Evolutionary conservation across 2,797 vertebrate species (phyloP).

Genomic region (Myripristis murdjan): DNA sequence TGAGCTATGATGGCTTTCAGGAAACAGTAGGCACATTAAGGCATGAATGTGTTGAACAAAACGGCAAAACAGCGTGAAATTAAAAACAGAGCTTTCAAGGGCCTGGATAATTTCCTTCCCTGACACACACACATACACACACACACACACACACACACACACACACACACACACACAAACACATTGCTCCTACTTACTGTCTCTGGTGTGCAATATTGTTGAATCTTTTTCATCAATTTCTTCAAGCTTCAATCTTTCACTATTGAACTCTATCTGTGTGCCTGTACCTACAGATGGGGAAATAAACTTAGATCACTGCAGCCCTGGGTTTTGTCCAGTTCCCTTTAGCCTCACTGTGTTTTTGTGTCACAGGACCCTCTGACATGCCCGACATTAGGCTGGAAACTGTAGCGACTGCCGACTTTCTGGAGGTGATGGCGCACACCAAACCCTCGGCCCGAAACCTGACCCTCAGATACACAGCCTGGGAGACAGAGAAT

Average conservation of each 20-base stretch:
- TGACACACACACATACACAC: not conserved
- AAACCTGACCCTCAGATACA: constrained; percentile 89
- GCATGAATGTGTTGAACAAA: too few species aligned
- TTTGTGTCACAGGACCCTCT: constrained; percentile 75
- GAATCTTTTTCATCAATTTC: too few species aligned
- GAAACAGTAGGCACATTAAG: too few species aligned
- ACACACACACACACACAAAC: not conserved
- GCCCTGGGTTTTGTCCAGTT: not conserved
- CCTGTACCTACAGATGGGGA: too few species aligned
- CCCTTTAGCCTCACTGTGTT: not conserved
- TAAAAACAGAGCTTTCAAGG: too few species aligned
- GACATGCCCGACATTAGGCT: constrained; percentile 82
- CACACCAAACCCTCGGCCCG: constrained; percentile 94
- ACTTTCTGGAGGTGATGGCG: constrained; percentile 91
- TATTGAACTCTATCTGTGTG: too few species aligned
- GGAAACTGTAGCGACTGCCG: constrained; percentile 90
- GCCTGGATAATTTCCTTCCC: too few species aligned
- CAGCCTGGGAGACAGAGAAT: constrained; percentile 90
- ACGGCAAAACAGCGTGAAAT: too few species aligned
- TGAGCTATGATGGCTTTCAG: too few species aligned
- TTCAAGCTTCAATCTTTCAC: too few species aligned
- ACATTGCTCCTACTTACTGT: not conserved
- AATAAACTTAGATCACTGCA: too few species aligned
- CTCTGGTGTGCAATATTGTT: too few species aligned
- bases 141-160: not conserved